Percentiles rank a stretch among this genome's conserved stretches.
phyloP scores from a whole-genome alignment of 2,888 invertebrate species.

The Hipparchia semele region DNA sequence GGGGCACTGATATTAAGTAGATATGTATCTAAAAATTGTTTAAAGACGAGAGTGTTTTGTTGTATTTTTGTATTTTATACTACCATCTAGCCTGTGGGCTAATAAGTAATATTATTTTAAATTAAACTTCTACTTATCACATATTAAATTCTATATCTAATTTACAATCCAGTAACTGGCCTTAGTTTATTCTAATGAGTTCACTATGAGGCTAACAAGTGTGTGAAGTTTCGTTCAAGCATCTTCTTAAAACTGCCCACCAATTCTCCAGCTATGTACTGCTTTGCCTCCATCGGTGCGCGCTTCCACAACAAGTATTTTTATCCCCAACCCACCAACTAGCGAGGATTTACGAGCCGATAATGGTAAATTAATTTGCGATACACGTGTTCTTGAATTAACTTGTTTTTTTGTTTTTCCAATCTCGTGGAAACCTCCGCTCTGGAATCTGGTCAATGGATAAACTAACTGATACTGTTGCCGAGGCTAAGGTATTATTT shows the following conservation, averaged over 20 bases:
- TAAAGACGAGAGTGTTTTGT: too few relatives aligned
- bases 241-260: background rate
- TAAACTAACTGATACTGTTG: background rate
- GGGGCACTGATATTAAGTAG: too few relatives aligned
- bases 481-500: slow-evolving; percentile 10
- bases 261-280: slow-evolving; percentile 32
- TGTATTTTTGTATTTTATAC: too few relatives aligned
- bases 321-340: slow-evolving; percentile 42
- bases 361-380: slow-evolving; percentile 60
- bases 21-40: too few relatives aligned
- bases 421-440: slow-evolving; percentile 21
- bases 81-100: too few relatives aligned
- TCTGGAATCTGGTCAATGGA: slow-evolving; percentile 19
- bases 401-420: slow-evolving; percentile 28
- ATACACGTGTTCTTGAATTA: slow-evolving; percentile 44
- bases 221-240: background rate
- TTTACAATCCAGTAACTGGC: too few relatives aligned
- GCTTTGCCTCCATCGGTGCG: slow-evolving; percentile 56
- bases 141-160: too few relatives aligned
- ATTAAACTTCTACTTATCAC: too few relatives aligned
- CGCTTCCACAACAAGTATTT: slow-evolving; percentile 53
- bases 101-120: too few relatives aligned
- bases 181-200: too few relatives aligned
- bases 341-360: slow-evolving; percentile 54
- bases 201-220: too few relatives aligned